Evolutionary conservation across 2,888 invertebrate species (phyloP).

Genomic region (Opisthograptis luteolata): DNA sequence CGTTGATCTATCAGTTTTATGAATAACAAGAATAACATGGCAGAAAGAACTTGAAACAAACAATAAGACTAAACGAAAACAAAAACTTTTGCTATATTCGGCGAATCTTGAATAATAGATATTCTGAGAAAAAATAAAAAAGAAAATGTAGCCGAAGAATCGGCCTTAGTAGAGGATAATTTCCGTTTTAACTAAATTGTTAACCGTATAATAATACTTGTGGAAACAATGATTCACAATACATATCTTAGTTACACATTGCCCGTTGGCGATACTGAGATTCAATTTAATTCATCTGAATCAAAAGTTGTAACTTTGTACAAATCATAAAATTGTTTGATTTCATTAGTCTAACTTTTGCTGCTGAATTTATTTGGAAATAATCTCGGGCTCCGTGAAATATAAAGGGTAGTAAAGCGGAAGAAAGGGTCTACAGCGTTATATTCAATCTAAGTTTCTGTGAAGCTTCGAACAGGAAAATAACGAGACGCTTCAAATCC

Average conservation of each 20-base stretch:
- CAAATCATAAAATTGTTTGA: constrained; percentile 26
- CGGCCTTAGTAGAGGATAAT: no score
- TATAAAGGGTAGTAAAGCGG: constrained; percentile 16
- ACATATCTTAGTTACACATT: neutral
- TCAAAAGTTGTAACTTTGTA: constrained; percentile 15
- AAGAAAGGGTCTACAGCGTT: constrained; percentile 24
- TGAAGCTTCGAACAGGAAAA: constrained; percentile 9
- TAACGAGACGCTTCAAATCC: no score
- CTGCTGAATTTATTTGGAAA: constrained; percentile 27
- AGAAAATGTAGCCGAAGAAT: no score
- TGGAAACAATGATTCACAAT: neutral
- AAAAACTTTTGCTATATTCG: no score
- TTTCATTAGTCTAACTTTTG: constrained; percentile 26
- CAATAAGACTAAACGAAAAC: no score
- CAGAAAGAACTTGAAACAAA: no score
- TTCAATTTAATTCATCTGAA: constrained; percentile 15
- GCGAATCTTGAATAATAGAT: no score
- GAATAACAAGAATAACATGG: no score
- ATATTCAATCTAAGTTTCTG: constrained; percentile 14
- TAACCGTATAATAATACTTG: neutral
- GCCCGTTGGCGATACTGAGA: neutral
- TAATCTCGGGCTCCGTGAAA: constrained; percentile 18
- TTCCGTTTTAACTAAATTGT: neutral
- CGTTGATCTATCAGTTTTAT: no score
- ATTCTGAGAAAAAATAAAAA: no score